Evolutionary conservation across 2,113 vertebrate species (phyloP), one percentile per base, ranked within the genome.

Genomic region (Epinephelus cyanopodus): DNA sequence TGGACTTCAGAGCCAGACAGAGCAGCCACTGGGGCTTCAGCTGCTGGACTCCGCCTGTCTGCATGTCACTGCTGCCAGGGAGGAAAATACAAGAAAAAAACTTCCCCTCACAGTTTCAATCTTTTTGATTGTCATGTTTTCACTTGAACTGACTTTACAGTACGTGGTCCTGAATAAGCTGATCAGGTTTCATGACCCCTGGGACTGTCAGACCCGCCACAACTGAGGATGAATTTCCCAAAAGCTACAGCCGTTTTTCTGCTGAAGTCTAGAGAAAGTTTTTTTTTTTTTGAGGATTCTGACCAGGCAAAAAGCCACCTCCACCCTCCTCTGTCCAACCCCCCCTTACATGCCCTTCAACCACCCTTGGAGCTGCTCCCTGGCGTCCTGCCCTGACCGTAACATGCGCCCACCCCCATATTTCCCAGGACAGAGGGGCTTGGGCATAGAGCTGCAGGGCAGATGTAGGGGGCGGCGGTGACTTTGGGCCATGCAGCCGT

Each of bases 401-500:
- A 79, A 23, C 58, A n/a, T 39, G 60, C 17, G 5, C 71, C 72
- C 60, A 79, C 84, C 73, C 80, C 76, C 80, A 74, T 74, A 69
- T 57, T 74, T 87, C 70, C 3, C 78, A 73, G 83, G 53, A 74
- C 67, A 39, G 74, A 70, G 77, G 68, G 66, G 84, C 61, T 63
- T 21, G 53, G 78, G 52, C 66, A 63, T 33, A 17, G 27, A 66
- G 53, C 74, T 73, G 68, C 84, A 90, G 88, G 84, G 87, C 84
- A 91, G 82, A 77, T 76, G 84, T 70, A 81, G 42, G 74, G 85
- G 89, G 79, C 23, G 50, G 82, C 63, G 66, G 84, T 89, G 92
- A 89, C 87, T 92, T 89, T 88, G 85, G 81, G 66, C 74, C 58
- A 56, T 61, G 45, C 78, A 79, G 73, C n/a, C 23, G 6, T 56